Evolutionary conservation across 2,113 vertebrate genomes (phyloP), one percentile per base, ranked within the genome.

Genomic region (Tragelaphus strepsiceros): DNA sequence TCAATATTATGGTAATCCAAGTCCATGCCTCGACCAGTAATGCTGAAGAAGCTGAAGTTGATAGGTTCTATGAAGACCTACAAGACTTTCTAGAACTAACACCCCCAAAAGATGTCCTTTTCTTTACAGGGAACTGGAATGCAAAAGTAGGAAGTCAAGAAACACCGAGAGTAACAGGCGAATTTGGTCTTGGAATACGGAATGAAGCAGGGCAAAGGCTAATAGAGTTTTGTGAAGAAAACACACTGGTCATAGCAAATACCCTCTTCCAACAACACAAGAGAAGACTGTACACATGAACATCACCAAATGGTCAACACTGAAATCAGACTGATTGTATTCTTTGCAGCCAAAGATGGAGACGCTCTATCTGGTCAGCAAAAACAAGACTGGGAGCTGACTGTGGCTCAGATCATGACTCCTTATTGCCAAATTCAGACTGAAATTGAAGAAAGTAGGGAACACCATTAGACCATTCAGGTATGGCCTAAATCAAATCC

Each of bases 241-340:
- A 67, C 0, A 0, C 64, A 67, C 4, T 67, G 32, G 8, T n/a
- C 32, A 35, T 35, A 67, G 64, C 17, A 67, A n/a, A 35, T 0
- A 67, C 8, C 8, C 17, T 67, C 64, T 67, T 67, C 16, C 16
- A 67, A 35, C 16, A 19, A 10, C 16, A 67, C 64, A 35, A n/a
- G 64, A 67, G 32, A 67, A 67, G 16, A 21, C 32, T 67, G 0
- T 9, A n/a, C 32, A 67, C 8, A 67, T 67, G 32, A 32, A 67
- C 8, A 67, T 67, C 64, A 67, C 32, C 17, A 67, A 17, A 67
- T 67, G 8, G 4, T 67, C 64, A 67, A 67, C 64, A 67, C 8
- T 0, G 0, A 67, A 67, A 35, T 67, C 64, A 67, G 7, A 67
- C 0, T 67, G 64, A 19, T 35, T 19, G 35, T 67, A 67, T 67